Percentiles rank a stretch among this genome's conserved stretches.
These are phyloP conservation scores for Perdita meconis DNA, from an alignment of 2,888 invertebrate genomes.

Conservation along the genomic window DNA sequence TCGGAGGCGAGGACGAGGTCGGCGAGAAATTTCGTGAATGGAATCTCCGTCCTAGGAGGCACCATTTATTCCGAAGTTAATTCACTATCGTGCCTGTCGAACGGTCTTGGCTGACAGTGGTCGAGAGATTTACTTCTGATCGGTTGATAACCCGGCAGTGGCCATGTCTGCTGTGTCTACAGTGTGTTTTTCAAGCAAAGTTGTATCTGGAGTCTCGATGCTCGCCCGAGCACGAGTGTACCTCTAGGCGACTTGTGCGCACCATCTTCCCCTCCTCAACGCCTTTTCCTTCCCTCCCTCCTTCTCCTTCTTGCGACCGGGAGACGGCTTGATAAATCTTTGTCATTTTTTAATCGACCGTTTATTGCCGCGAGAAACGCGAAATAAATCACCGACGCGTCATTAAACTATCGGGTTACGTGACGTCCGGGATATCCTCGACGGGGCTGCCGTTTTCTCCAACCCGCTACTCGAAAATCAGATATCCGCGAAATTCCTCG, in stretches of 20 bases:
- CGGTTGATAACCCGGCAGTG: constrained; percentile 78
- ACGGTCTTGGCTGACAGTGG: constrained; percentile 70
- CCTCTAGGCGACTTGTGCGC: constrained; percentile 61
- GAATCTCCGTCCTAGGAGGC: constrained; percentile 70
- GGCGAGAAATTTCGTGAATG: constrained; percentile 69
- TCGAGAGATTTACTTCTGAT: constrained; percentile 74
- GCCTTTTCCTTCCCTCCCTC: background rate
- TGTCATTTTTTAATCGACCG: constrained; percentile 60
- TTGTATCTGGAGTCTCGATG: constrained; percentile 55
- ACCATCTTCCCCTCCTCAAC: background rate
- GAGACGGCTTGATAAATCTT: constrained; percentile 63
- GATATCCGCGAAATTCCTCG: constrained; percentile 42
- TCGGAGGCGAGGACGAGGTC: constrained; percentile 27
- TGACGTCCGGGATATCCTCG: constrained; percentile 47
- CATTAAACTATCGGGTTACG: constrained; percentile 53
- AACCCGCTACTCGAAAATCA: constrained; percentile 49
- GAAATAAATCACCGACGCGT: constrained; percentile 60
- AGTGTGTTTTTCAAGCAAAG: constrained; percentile 73
- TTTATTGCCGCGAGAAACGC: constrained; percentile 66
- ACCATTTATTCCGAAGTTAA: constrained; percentile 78
- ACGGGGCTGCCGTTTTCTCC: constrained; percentile 14
- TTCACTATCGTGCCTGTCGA: constrained; percentile 77
- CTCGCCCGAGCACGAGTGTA: constrained; percentile 54
- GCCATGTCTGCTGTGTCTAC: constrained; percentile 77
- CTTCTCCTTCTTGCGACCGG: constrained; percentile 14